phyloP scores from a whole-genome alignment of 2,888 invertebrate genomes.

The Noctua pronuba region DNA sequence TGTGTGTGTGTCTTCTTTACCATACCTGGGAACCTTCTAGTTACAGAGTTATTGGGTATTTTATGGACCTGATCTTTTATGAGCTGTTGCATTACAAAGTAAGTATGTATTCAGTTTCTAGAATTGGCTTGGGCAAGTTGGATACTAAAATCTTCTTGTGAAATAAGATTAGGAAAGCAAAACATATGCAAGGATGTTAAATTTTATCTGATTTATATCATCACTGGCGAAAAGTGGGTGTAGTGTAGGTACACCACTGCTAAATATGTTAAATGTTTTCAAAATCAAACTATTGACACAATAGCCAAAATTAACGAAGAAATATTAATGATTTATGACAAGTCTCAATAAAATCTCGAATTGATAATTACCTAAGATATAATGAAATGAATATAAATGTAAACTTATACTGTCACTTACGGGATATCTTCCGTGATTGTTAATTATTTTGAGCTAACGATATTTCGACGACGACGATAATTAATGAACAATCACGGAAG shows the following conservation, averaged over 20 bases:
- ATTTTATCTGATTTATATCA: neutral
- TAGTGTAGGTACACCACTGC: neutral
- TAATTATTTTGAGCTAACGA: too few species aligned
- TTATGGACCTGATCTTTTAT: neutral
- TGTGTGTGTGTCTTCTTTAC: too few species aligned
- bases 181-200: too few species aligned
- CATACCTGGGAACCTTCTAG: too few species aligned
- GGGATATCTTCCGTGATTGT: too few species aligned
- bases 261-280: neutral
- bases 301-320: neutral
- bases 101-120: constrained; percentile 14
- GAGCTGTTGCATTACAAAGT: constrained; percentile 2
- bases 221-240: neutral
- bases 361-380: constrained; percentile 1
- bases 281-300: neutral
- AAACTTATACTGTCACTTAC: too few species aligned
- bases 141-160: neutral
- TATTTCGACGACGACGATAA: too few species aligned
- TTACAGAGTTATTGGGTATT: too few species aligned
- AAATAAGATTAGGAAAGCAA: neutral
- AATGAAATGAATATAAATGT: too few species aligned
- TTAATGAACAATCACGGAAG: too few species aligned
- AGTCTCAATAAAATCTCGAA: neutral
- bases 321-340: neutral
- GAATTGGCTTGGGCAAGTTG: neutral